phyloP scores from a whole-genome alignment of 2,113 vertebrate species.

The Andinoacara biseriatus region DNA sequence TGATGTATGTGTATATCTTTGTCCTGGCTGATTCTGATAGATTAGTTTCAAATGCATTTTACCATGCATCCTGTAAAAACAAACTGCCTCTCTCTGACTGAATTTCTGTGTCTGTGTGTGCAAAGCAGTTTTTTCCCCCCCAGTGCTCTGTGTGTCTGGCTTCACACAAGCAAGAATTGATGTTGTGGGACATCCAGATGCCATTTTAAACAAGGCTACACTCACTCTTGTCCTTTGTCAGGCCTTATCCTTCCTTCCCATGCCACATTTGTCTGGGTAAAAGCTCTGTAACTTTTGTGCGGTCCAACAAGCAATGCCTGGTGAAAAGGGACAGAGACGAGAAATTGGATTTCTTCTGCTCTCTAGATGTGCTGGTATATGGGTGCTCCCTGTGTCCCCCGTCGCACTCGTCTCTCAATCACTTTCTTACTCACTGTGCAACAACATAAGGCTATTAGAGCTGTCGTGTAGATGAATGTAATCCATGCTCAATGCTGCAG shows the following conservation, averaged over 20 bases:
- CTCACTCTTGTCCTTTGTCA: not conserved
- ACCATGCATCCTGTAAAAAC: not conserved
- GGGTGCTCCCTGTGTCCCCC: slow-evolving; percentile 32
- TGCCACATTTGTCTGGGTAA: slow-evolving; percentile 24
- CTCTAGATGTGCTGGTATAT: slow-evolving; percentile 23
- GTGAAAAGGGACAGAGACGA: slow-evolving; percentile 44
- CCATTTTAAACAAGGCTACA: slow-evolving; percentile 10
- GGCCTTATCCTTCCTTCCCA: not conserved
- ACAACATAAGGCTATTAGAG: slow-evolving; percentile 63
- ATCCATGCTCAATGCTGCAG: slow-evolving; percentile 35
- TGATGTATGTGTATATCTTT: slow-evolving; percentile 4
- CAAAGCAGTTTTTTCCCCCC: not conserved
- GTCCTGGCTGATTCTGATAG: not conserved
- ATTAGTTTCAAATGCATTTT: not conserved
- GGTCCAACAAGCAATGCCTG: slow-evolving; percentile 30
- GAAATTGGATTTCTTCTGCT: slow-evolving; percentile 65
- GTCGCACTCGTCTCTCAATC: slow-evolving; percentile 36
- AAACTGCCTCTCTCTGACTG: not conserved
- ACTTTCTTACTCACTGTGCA: slow-evolving; percentile 32
- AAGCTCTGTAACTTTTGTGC: slow-evolving; percentile 26
- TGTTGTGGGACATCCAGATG: not conserved
- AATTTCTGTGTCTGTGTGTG: not conserved
- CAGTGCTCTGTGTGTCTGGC: not conserved
- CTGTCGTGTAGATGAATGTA: slow-evolving; percentile 44
- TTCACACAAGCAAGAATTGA: not conserved